Evolutionary conservation across 2,113 vertebrate species (phyloP).

Genomic region (Gasterosteus aculeatus): DNA sequence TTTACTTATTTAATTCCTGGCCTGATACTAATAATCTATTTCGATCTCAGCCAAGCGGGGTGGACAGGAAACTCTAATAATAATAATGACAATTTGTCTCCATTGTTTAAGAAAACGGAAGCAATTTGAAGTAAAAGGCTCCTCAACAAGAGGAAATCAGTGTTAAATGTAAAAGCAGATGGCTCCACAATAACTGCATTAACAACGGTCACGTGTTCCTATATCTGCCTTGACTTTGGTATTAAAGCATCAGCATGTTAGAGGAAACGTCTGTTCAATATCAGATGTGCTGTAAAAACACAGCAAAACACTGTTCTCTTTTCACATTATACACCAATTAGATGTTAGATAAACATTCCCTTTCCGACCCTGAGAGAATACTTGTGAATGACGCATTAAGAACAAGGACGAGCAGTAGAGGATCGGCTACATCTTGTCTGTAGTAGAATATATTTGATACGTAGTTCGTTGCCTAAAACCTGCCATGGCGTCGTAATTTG

Average conservation of each 20-base stretch:
- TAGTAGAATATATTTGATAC: neutral
- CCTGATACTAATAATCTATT: neutral
- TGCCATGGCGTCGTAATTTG: neutral
- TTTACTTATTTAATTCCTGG: neutral
- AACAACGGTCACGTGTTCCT: neutral
- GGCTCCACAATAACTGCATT: neutral
- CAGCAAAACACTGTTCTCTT: neutral
- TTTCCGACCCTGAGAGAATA: neutral
- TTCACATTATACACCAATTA: neutral
- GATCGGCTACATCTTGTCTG: neutral
- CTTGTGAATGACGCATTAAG: neutral
- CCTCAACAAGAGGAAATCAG: neutral
- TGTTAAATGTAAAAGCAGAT: neutral
- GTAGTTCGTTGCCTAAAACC: neutral
- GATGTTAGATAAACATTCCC: neutral
- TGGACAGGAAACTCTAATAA: conserved; percentile 9
- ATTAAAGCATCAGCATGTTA: neutral
- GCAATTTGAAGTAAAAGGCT: neutral
- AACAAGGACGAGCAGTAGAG: neutral
- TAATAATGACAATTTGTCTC: conserved; percentile 4
- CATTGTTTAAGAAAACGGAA: conserved; percentile 4
- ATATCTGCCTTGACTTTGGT: neutral
- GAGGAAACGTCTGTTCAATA: neutral
- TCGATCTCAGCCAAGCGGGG: conserved; percentile 11
- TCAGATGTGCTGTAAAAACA: neutral